Base-by-base conservation (phyloP, 35 echinoderm and acorn worm species). In the Heliocidaris erythrogramma region DNA sequence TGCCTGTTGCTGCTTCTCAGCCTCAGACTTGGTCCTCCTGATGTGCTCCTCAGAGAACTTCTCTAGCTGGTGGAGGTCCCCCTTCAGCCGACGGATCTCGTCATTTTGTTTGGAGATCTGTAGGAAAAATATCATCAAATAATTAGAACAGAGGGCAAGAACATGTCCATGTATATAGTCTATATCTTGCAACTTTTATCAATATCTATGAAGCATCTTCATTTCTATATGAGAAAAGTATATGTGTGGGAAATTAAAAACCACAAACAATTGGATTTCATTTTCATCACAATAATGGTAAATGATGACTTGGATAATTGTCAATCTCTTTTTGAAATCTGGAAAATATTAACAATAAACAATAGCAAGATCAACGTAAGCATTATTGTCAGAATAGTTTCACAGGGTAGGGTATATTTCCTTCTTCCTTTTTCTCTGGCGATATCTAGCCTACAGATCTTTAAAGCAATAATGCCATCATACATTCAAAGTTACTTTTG, bases 41-140 rank as follows among this genome's bases (percentile, higher is more conserved):
- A 99, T 99, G 91, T 99, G 98, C 48, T 99, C 98, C 85, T 99
- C 98, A 1, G 98, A 99, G 65, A 99, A 99, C 88, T 99, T 99
- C 95, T 99, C 98, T 52, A 99, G 94, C 56, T 99, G 98, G 93
- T 99, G 97, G 21, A 97, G 94, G 56, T 99, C 98, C 13, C 94
- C 94, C 95, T 99, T 99, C 61, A 99, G 84, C 24, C 97, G 95
- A 32, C 98, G 78, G 49, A 99, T 99, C 35, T 96, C 98, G 91
- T 99, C 98, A 97, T 99, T 99, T 32, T 95, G 96, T 78, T 97
- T 97, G 21, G 98, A 96, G 49, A 99, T 99, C 98, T 99, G 93
- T 89, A 24, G 60, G 14, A 50, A 90, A 61, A 27, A 97, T 27
- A 69, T 30, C 30, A 89, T 9, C 90, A 48, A 2, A 52, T 30